These are phyloP conservation scores for Callopanchax toddi DNA, from an alignment of 2,113 vertebrate genomes.

Conservation along the genomic window DNA sequence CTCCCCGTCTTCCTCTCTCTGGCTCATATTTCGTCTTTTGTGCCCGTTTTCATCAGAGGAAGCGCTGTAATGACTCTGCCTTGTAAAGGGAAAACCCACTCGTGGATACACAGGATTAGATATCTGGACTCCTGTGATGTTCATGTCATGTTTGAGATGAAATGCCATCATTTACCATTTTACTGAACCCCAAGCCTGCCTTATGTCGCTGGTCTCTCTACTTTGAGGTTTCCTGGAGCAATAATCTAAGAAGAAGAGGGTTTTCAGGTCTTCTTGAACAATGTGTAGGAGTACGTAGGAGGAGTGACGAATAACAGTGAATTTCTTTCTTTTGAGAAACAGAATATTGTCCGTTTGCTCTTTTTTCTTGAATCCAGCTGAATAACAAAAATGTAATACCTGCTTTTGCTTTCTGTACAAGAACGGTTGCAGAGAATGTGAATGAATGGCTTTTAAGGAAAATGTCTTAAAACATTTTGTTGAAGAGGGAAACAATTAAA, in stretches of 20 bases:
- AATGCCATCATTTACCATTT: slow-evolving; percentile 31
- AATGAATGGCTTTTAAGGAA: too few relatives aligned
- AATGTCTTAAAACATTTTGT: too few relatives aligned
- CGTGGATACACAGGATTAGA: slow-evolving; percentile 27
- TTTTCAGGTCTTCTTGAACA: slow-evolving; percentile 18
- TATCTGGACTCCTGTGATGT: slow-evolving; percentile 29
- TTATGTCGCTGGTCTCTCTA: slow-evolving; percentile 9
- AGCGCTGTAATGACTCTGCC: slow-evolving; percentile 30
- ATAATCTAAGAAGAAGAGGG: slow-evolving; percentile 1
- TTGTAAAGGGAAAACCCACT: slow-evolving; percentile 11
- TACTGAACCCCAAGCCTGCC: slow-evolving; percentile 5
- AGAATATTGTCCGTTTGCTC: background rate
- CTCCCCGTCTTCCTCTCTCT: background rate
- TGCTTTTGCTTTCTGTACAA: too few relatives aligned
- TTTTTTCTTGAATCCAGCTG: background rate
- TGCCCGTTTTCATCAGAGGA: slow-evolving; percentile 55
- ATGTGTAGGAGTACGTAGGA: slow-evolving; percentile 27
- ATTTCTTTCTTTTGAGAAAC: slow-evolving; percentile 6
- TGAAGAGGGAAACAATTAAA: background rate
- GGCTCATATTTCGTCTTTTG: slow-evolving; percentile 53
- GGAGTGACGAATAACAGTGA: slow-evolving; percentile 18
- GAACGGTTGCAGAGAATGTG: too few relatives aligned
- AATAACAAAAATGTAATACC: background rate
- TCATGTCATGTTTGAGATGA: slow-evolving; percentile 24
- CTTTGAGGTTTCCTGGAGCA: slow-evolving; percentile 26